Conservation (phyloP, 37 sponge, comb jelly and placozoan species). For the Crambe crambe region DNA sequence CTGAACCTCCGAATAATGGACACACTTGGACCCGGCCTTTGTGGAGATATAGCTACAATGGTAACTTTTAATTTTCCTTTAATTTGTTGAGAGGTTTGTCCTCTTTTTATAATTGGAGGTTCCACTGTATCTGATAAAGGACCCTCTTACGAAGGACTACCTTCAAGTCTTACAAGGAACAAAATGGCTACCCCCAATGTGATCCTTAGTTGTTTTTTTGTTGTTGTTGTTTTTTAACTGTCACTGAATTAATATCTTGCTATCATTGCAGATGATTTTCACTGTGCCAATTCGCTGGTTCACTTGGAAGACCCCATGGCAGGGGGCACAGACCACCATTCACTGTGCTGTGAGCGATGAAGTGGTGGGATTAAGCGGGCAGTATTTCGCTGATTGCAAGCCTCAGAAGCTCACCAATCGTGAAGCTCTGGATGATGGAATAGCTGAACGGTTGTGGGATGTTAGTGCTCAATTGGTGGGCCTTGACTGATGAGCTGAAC, state of each 20-base stretch:
- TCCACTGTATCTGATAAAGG: no score
- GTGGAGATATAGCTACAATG: no score
- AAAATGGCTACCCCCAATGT: neutral
- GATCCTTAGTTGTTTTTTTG: neutral
- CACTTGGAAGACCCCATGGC: conserved; percentile 42
- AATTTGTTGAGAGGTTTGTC: no score
- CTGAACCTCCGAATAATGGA: no score
- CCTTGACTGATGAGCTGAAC: neutral
- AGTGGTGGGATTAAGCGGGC: conserved; percentile 66
- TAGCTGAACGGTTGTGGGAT: conserved; percentile 67
- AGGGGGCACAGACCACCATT: conserved; percentile 81
- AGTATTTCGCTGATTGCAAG: conserved; percentile 76
- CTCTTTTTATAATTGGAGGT: no score
- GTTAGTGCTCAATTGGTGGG: conserved; percentile 54
- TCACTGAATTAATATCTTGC: neutral
- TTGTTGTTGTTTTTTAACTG: neutral
- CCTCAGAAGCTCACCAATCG: neutral
- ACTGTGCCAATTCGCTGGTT: neutral
- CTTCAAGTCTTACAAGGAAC: no score
- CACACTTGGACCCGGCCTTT: no score
- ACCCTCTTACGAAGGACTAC: no score
- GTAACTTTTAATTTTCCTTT: no score
- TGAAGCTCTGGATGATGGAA: conserved; percentile 35
- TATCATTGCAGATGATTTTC: neutral
- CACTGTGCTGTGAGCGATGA: conserved; percentile 77